A percentile compares a stretch with the other conserved stretches of the same genome.
phyloP scores from a whole-genome alignment of 2,797 vertebrate genomes.

The Alca torda region DNA sequence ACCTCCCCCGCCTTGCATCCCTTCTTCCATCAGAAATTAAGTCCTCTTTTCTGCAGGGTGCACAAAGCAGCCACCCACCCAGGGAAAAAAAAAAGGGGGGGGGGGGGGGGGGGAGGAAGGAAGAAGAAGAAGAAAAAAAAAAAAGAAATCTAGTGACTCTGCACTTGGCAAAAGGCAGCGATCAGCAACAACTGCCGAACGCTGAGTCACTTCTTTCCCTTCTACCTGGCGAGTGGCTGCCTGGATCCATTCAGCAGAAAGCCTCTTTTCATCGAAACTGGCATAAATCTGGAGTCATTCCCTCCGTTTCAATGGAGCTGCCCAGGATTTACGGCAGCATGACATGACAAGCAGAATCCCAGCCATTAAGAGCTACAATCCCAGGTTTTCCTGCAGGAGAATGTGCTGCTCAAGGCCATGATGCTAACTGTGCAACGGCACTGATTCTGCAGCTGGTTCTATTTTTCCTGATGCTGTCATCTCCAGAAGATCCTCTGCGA shows the following conservation, averaged over 20 bases:
- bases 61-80: background rate
- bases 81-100: background rate
- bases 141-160: background rate
- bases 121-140: too few relatives aligned
- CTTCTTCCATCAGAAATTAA: background rate
- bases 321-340: background rate
- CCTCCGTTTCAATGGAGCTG: background rate
- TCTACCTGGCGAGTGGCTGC: conserved; percentile 47
- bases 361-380: background rate
- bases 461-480: background rate
- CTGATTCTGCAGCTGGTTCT: background rate
- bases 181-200: background rate
- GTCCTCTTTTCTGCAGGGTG: background rate
- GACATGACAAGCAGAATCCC: background rate
- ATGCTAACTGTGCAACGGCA: background rate
- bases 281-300: conserved; percentile 47
- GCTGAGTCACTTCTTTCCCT: conserved; percentile 62
- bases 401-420: accelerated
- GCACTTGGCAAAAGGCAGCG: background rate
- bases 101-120: too few relatives aligned
- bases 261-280: conserved; percentile 15
- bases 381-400: background rate
- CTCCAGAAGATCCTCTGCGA: background rate
- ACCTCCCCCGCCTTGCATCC: background rate
- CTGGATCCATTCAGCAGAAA: conserved; percentile 36